phyloP scores from a whole-genome alignment of 1,140 invertebrate species.

The Lasioglossum albipes region DNA sequence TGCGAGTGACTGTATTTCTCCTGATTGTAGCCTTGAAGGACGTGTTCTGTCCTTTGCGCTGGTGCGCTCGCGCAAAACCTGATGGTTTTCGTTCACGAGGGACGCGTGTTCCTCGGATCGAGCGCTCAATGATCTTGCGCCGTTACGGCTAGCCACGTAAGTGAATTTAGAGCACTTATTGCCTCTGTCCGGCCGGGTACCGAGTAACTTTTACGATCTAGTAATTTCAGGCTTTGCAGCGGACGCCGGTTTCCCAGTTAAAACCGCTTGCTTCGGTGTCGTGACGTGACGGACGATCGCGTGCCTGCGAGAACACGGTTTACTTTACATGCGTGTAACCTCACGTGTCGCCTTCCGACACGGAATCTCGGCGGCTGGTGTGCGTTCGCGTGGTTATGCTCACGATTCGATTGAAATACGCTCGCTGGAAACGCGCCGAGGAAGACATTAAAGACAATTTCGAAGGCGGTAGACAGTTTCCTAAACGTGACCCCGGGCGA shows the following conservation, averaged over 20 bases:
- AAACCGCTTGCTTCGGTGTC: slow-evolving; percentile 21
- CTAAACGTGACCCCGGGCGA: background rate
- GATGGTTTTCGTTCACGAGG: slow-evolving; percentile 7
- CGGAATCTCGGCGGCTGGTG: background rate
- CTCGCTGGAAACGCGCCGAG: background rate
- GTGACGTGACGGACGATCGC: slow-evolving; percentile 45
- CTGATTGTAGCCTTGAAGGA: too few relatives aligned
- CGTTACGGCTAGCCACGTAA: background rate
- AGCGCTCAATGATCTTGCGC: slow-evolving; percentile 4
- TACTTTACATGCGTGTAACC: slow-evolving; percentile 21
- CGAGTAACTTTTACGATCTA: slow-evolving; percentile 39
- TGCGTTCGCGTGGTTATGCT: background rate
- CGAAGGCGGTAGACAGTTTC: background rate
- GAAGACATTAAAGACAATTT: background rate
- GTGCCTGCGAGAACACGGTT: slow-evolving; percentile 9
- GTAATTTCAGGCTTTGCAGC: slow-evolving; percentile 25
- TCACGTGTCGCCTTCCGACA: slow-evolving; percentile 33
- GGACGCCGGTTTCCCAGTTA: slow-evolving; percentile 33
- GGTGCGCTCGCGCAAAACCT: background rate
- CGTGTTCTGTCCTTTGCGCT: background rate
- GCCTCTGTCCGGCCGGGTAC: background rate
- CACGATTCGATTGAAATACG: background rate
- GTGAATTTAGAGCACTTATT: slow-evolving; percentile 23
- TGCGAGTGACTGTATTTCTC: too few relatives aligned
- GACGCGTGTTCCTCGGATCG: background rate